Conservation (phyloP, 2,113 vertebrate genomes). For the Carettochelys insculpta region DNA sequence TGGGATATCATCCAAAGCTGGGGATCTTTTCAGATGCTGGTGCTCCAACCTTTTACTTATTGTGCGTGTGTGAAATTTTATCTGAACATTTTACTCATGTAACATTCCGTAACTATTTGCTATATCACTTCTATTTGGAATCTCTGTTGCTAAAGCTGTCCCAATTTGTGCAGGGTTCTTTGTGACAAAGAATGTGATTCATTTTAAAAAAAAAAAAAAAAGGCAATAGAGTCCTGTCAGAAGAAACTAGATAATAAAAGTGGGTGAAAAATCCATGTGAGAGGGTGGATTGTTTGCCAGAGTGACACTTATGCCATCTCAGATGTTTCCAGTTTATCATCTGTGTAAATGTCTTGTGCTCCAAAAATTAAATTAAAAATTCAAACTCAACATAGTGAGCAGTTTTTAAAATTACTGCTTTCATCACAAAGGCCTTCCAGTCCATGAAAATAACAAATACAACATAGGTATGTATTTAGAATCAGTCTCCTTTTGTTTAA, state of each 20-base stretch:
- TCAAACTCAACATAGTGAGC: neutral
- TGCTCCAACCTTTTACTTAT: neutral
- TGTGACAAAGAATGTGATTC: neutral
- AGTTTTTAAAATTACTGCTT: neutral
- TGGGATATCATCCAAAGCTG: no score
- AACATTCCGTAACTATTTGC: neutral
- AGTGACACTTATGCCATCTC: neutral
- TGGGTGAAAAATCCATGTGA: neutral
- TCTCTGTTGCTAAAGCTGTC: neutral
- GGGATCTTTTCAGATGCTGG: no score
- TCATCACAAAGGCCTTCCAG: neutral
- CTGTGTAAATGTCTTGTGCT: neutral
- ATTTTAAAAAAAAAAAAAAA: neutral
- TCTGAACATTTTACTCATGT: neutral
- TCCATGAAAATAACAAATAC: neutral
- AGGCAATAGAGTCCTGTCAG: neutral
- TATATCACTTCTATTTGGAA: neutral
- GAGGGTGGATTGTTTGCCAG: neutral
- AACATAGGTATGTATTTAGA: conserved; percentile 15
- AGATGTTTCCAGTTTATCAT: neutral
- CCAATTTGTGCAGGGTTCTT: neutral
- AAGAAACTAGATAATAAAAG: neutral
- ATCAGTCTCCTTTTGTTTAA: conserved; percentile 64
- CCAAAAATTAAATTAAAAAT: neutral
- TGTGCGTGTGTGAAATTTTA: neutral